These are phyloP conservation scores for Drosophila neotestacea DNA, from an alignment of 2,888 invertebrate species.

Conservation along the genomic window DNA sequence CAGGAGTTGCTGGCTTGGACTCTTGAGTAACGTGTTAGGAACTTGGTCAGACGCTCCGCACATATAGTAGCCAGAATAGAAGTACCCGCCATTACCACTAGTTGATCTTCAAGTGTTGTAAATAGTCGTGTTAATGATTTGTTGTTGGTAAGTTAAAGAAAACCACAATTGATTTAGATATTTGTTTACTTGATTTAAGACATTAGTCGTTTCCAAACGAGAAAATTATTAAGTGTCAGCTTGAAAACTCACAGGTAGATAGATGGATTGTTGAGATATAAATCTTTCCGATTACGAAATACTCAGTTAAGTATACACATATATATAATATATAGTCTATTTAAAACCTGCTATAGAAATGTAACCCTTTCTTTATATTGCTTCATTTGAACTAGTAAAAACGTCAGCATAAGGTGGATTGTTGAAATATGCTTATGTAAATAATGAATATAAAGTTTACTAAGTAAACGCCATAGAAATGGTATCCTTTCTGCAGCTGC, in stretches of 20 bases:
- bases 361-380: too few relatives aligned
- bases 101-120: not conserved
- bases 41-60: slow-evolving; percentile 68
- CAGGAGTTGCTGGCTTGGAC: slow-evolving; percentile 24
- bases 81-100: slow-evolving; percentile 56
- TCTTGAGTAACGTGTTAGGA: slow-evolving; percentile 54
- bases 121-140: not conserved
- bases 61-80: slow-evolving; percentile 69
- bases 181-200: slow-evolving; percentile 12
- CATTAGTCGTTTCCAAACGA: slow-evolving; percentile 17
- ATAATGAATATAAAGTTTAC: too few relatives aligned
- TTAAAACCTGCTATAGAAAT: too few relatives aligned
- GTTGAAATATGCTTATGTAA: too few relatives aligned
- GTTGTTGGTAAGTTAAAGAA: slow-evolving; percentile 3
- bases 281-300: too few relatives aligned
- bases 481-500: slow-evolving; percentile 22
- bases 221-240: slow-evolving; percentile 2
- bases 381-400: too few relatives aligned
- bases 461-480: not conserved
- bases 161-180: slow-evolving; percentile 41
- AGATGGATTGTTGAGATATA: too few relatives aligned
- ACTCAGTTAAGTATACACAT: too few relatives aligned
- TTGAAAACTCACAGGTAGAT: not conserved
- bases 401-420: too few relatives aligned
- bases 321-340: too few relatives aligned